Conservation (phyloP, 2,888 invertebrate genomes). For the Smittia aterrima region DNA sequence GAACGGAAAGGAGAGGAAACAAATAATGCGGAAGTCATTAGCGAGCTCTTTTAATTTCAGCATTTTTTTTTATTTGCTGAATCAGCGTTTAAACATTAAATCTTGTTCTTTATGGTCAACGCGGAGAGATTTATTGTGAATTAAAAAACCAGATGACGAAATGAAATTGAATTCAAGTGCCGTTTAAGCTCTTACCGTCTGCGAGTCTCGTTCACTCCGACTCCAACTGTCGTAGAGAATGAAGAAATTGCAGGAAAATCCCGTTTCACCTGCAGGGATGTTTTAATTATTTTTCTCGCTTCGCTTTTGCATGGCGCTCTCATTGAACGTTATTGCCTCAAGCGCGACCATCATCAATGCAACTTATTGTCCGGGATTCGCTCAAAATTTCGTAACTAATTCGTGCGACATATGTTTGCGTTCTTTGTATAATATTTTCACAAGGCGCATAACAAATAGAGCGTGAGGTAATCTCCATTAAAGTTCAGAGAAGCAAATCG, state of each 20-base stretch:
- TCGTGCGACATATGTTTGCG: too few relatives aligned
- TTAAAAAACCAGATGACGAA: slow-evolving; percentile 39
- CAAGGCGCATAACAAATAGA: too few relatives aligned
- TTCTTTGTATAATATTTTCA: background rate
- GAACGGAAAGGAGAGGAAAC: background rate
- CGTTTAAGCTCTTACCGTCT: background rate
- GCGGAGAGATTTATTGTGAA: slow-evolving; percentile 15
- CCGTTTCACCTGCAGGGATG: slow-evolving; percentile 1
- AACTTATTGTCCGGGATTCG: too few relatives aligned
- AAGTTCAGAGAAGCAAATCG: too few relatives aligned
- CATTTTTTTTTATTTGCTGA: background rate
- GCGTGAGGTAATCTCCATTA: too few relatives aligned
- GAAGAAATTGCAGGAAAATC: background rate
- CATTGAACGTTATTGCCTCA: background rate
- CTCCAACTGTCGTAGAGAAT: background rate
- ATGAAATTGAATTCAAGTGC: slow-evolving; percentile 10
- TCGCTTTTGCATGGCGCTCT: background rate
- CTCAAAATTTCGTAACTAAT: too few relatives aligned
- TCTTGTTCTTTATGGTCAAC: slow-evolving; percentile 26
- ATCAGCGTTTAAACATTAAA: background rate
- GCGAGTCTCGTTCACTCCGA: background rate
- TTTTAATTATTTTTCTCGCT: slow-evolving; percentile 2
- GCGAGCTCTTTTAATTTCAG: slow-evolving; percentile 6
- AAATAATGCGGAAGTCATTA: slow-evolving; percentile 38
- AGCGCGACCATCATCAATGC: too few relatives aligned